Base-by-base conservation (phyloP, 2,888 invertebrate genomes). In the Odiellus spinosus region DNA sequence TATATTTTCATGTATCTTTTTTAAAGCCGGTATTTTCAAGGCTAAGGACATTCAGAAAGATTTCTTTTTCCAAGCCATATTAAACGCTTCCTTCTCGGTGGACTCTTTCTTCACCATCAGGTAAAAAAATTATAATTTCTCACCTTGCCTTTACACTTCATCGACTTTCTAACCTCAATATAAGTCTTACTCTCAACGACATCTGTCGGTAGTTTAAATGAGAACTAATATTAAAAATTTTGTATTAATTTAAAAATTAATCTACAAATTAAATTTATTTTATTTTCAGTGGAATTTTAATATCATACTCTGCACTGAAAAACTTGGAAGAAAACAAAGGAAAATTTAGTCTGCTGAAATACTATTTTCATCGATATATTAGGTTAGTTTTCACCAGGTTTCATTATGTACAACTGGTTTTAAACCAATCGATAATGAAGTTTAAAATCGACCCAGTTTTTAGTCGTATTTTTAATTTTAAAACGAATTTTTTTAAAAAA, bases 51-150 rank as follows among this genome's bases (percentile, higher is more conserved):
- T 52, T n/a, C 50, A 50, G 3, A 39, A 47, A 4, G 53, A 53
- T 35, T 46, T 55, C 15, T 38, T 53, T 10, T 55, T 55, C 43
- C 55, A 55, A 51, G 48, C 50, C 2, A 44, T 55, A 3, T n/a
- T 55, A 12, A 53, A 55, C 21, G 49, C 55, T 17, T 46, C 43
- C 20, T 52, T 53, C 43, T 54, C 53, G 19, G 51, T 54, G 42
- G 55, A 55, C 39, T 53, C 55, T 17, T 55, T 55, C 36, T 55
- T 55, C 48, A 51, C 51, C 44, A 32, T 55, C 39, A 61, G 61
- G 62, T 60, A 52, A n/a, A n/a, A n/a, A n/a, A n/a, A n/a, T n/a
- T n/a, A 26, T 26, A 8, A 26, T 26, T 26, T 26, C 5, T 26
- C 26, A 26, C 26, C 8, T 40, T n/a, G 10, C 41, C 10, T 12